These are phyloP conservation scores for Mythimna albipuncta DNA, from an alignment of 2,888 invertebrate genomes.

Conservation along the genomic window DNA sequence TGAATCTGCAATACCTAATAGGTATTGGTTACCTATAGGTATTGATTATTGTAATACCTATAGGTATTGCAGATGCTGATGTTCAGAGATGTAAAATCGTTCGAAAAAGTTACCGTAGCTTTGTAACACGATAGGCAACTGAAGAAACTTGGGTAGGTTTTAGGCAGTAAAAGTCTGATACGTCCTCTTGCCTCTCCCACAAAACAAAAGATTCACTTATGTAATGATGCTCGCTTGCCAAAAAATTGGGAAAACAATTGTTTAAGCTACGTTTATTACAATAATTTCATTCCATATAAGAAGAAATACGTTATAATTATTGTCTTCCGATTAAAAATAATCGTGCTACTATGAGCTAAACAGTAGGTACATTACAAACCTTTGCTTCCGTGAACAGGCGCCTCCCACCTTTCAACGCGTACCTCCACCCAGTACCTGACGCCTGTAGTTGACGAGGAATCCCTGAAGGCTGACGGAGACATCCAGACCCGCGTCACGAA, in stretches of 20 bases:
- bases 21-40: too few species aligned
- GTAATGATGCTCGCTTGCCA: too few species aligned
- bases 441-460: slow-evolving; percentile 69
- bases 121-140: not conserved
- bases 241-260: too few species aligned
- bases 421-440: slow-evolving; percentile 75
- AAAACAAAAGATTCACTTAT: too few species aligned
- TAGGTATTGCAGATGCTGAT: not conserved
- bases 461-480: slow-evolving; percentile 22
- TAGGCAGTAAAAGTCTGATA: not conserved
- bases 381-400: slow-evolving; percentile 60
- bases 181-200: too few species aligned
- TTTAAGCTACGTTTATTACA: too few species aligned
- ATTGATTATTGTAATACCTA: not conserved
- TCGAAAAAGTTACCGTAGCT: not conserved
- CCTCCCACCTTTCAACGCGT: slow-evolving; percentile 70
- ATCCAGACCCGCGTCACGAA: slow-evolving; percentile 40
- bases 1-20: too few species aligned
- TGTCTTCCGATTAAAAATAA: too few species aligned
- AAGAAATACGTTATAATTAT: too few species aligned
- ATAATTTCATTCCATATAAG: too few species aligned
- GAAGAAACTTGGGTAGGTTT: not conserved
- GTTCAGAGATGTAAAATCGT: not conserved
- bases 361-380: not conserved
- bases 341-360: too few species aligned